phyloP scores from a whole-genome alignment of 1,140 invertebrate genomes.

The Pogonomyrmex barbatus region DNA sequence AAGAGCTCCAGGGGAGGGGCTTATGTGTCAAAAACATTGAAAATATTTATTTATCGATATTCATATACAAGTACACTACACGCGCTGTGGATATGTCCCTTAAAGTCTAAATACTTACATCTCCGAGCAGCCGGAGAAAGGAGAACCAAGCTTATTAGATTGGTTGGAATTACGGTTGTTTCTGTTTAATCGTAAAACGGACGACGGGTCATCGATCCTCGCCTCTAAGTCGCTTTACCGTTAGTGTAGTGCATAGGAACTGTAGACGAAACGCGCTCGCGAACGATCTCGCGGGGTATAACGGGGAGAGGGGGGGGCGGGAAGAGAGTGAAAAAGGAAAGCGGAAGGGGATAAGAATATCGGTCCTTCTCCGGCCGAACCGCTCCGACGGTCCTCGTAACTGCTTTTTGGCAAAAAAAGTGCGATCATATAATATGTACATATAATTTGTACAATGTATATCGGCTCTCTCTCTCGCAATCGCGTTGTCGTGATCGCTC shows the following conservation, averaged over 20 bases:
- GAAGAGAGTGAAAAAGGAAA: constrained; percentile 19
- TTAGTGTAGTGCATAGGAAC: constrained; percentile 75
- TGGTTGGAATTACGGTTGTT: constrained; percentile 71
- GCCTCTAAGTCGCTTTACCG: constrained; percentile 69
- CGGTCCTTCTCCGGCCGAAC: constrained; percentile 73
- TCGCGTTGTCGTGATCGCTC: constrained; percentile 20
- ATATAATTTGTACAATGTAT: constrained; percentile 20
- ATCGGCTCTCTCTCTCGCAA: constrained; percentile 31
- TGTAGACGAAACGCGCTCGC: constrained; percentile 73
- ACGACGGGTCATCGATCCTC: constrained; percentile 62
- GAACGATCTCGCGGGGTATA: constrained; percentile 62
- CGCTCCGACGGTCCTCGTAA: constrained; percentile 59
- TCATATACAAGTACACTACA: constrained; percentile 82
- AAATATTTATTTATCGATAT: constrained; percentile 82
- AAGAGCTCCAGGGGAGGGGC: constrained; percentile 4
- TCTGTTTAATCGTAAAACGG: constrained; percentile 55
- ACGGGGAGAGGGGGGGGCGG: not conserved
- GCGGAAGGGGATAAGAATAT: constrained; percentile 8
- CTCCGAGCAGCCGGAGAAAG: constrained; percentile 77
- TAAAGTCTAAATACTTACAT: constrained; percentile 78
- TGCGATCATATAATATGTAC: constrained; percentile 53
- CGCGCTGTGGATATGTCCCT: constrained; percentile 80
- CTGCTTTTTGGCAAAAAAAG: constrained; percentile 68
- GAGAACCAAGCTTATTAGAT: constrained; percentile 68
- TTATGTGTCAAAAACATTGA: constrained; percentile 82